Base-by-base conservation (phyloP, 1,140 invertebrate genomes). In the Eumaeus atala region DNA sequence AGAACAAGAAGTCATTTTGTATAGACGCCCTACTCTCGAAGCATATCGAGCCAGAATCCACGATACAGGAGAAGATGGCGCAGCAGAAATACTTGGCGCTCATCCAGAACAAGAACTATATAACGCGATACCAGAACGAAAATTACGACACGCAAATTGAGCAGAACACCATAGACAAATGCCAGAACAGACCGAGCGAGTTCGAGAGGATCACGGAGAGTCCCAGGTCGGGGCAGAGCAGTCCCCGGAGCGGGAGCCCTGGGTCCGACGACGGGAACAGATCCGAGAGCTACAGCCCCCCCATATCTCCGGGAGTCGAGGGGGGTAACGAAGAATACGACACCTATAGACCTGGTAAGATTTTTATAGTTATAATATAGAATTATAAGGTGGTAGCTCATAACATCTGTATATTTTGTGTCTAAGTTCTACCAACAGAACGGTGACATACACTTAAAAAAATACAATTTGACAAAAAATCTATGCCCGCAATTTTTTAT, bases 221-320 rank as follows among this genome's bases (percentile, higher is more conserved):
- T 52, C 81, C 76, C 0, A 65, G 76, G 44, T 87, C 83, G 17
- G 80, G 77, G 4, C 70, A 77, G 38, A 84, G 79, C 21, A 74
- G 68, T 40, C 83, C 84, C 0, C 71, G 84, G 9, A 87, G 83
- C 48, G 74, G 62, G 0, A 82, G 72, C 38, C 85, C 85, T 4
- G 82, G 61, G 21, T 88, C 87, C 48, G 84, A 85, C 47, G 87
- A 88, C 48, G 86, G 85, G 34, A 87, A 87, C 54, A 56, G 87
- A 9, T 87, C 85, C 10, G 85, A 77, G 35, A 80, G 73, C 50
- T 88, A 87, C 58, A 88, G 87, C 38, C 87, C 85, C 0, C 87
- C 87, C 0, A 88, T 88, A 11, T 88, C 87, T 0, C 87, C 87
- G 0, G 87, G 87, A n/a, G 81, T 87, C 6, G 87, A 88, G 53